These are phyloP conservation scores for Maccullochella peelii DNA, from an alignment of 2,113 vertebrate genomes.

Conservation along the genomic window DNA sequence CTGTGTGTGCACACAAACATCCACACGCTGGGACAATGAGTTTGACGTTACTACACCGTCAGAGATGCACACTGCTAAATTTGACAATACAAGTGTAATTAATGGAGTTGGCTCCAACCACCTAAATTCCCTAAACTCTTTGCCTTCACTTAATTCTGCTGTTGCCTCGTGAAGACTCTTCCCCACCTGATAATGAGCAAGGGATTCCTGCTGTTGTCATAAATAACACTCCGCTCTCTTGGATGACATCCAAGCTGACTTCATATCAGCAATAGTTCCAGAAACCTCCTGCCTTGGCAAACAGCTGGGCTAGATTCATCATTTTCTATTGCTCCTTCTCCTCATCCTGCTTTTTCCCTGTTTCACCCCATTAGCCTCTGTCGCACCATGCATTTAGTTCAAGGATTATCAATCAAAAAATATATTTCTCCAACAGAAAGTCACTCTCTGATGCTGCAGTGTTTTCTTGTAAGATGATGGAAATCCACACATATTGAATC, in stretches of 20 bases:
- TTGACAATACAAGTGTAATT: constrained; percentile 31
- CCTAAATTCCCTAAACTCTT: constrained; percentile 26
- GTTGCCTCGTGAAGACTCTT: constrained; percentile 27
- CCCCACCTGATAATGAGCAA: constrained; percentile 56
- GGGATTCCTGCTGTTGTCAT: constrained; percentile 63
- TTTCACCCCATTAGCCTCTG: constrained; percentile 64
- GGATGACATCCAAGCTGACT: constrained; percentile 69
- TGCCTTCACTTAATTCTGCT: constrained; percentile 42
- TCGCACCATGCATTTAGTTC: constrained; percentile 44
- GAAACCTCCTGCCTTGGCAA: constrained; percentile 68
- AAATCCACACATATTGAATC: constrained; percentile 12
- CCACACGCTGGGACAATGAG: not conserved
- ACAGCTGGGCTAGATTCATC: constrained; percentile 72
- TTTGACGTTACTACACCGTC: not conserved
- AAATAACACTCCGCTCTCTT: constrained; percentile 70
- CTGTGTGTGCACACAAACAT: not conserved
- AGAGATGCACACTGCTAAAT: not conserved
- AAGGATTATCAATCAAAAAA: constrained; percentile 63
- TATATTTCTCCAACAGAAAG: constrained; percentile 26
- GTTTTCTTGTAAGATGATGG: constrained; percentile 25
- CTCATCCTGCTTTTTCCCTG: constrained; percentile 40
- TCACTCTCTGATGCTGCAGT: constrained; percentile 24
- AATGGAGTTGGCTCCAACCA: constrained; percentile 38
- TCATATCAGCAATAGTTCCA: constrained; percentile 66
- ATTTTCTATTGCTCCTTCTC: constrained; percentile 58